Percentiles rank a stretch among this genome's conserved stretches.
Conservation (phyloP, 2,888 invertebrate species). For the Ellobium chinense region DNA sequence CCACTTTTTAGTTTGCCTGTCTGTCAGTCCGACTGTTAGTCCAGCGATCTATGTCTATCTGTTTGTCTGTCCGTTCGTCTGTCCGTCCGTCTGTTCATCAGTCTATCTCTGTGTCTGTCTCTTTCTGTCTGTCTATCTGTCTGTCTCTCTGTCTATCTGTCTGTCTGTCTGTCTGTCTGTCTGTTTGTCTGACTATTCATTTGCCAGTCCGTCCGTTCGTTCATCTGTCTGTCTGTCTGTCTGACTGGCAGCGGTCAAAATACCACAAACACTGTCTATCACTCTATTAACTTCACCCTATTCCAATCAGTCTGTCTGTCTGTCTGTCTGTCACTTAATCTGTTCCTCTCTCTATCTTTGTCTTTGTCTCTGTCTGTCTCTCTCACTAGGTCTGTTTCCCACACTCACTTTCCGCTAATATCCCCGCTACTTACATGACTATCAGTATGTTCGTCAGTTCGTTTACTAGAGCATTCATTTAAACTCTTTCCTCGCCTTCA, state of each 20-base stretch:
- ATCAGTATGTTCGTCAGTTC: not conserved
- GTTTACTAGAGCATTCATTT: not conserved
- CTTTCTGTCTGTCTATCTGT: too few species aligned
- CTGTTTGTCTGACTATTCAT: too few species aligned
- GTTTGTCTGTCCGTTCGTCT: too few species aligned
- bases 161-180: constrained; percentile 11
- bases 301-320: not conserved
- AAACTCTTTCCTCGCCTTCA: not conserved
- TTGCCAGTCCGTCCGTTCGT: not conserved
- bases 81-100: too few species aligned
- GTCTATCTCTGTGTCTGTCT: too few species aligned
- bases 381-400: not conserved
- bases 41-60: too few species aligned
- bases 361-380: not conserved
- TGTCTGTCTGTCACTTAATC: not conserved
- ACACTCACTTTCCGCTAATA: not conserved
- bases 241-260: not conserved
- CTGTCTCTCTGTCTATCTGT: too few species aligned
- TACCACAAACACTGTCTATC: not conserved
- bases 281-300: too few species aligned
- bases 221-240: not conserved
- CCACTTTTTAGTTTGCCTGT: too few species aligned
- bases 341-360: not conserved
- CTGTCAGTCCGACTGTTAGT: too few species aligned
- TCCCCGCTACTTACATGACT: not conserved